Conservation (phyloP, 2,113 vertebrate species). For the Chinchilla lanigera region DNA sequence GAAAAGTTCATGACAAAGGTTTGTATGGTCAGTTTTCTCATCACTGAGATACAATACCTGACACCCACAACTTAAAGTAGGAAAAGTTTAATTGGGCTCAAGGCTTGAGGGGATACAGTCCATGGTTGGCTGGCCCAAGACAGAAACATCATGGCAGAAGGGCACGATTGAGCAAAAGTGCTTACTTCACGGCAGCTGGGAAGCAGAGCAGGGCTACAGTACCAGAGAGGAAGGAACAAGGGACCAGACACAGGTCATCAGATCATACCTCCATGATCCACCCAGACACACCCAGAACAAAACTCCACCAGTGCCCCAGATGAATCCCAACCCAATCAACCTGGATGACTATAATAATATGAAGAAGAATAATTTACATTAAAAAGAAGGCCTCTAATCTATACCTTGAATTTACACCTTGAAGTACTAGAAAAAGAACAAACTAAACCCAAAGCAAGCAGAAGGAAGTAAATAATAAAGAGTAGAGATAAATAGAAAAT, state of each 20-base stretch:
- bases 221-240: neutral
- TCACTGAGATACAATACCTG: neutral
- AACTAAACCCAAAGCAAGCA: neutral
- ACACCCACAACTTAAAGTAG: neutral
- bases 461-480: neutral
- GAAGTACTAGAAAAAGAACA: neutral
- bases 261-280: neutral
- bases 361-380: neutral
- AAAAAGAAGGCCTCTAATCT: neutral
- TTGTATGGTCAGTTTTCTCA: neutral
- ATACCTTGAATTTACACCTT: neutral
- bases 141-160: neutral
- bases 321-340: neutral
- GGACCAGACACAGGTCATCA: neutral
- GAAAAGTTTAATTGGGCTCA: neutral
- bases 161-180: neutral
- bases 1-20: neutral
- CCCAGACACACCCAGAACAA: neutral
- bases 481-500: neutral
- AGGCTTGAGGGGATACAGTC: neutral
- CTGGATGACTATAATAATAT: neutral
- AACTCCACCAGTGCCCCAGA: neutral
- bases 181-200: neutral
- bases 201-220: neutral
- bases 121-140: neutral